Evolutionary conservation across 2,113 vertebrate species (phyloP).

Genomic region (Onychostoma macrolepis): DNA sequence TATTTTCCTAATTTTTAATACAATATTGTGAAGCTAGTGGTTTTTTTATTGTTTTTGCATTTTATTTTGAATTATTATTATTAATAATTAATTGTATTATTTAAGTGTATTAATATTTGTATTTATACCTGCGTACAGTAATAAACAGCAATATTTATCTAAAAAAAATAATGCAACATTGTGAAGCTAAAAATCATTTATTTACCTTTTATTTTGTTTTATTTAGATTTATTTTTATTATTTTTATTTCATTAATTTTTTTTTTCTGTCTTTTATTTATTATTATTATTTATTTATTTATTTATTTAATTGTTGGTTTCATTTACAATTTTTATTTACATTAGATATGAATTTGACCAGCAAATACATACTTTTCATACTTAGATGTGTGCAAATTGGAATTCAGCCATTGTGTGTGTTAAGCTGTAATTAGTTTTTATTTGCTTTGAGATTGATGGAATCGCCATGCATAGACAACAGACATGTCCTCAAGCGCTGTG

Average conservation of each 20-base stretch:
- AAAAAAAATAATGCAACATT: neutral
- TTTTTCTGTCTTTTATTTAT: too few relatives aligned
- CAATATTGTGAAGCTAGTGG: neutral
- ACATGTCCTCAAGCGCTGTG: neutral
- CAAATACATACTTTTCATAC: neutral
- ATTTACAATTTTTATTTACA: neutral
- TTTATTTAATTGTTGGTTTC: neutral
- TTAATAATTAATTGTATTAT: too few relatives aligned
- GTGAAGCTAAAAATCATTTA: neutral
- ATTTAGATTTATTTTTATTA: too few relatives aligned
- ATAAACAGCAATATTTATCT: neutral
- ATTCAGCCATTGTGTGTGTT: neutral
- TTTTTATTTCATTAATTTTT: too few relatives aligned
- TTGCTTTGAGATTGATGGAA: conserved; percentile 9
- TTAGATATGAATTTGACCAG: neutral
- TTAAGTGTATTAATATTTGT: neutral
- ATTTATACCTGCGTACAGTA: neutral
- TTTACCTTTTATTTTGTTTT: neutral
- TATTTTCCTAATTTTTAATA: too few relatives aligned
- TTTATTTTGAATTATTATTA: too few relatives aligned
- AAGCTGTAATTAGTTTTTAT: neutral
- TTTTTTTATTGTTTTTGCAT: neutral
- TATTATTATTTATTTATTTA: too few relatives aligned
- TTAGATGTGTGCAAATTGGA: neutral
- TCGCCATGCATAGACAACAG: neutral